Conservation (phyloP, 2,888 invertebrate species). For the Apamea monoglypha region DNA sequence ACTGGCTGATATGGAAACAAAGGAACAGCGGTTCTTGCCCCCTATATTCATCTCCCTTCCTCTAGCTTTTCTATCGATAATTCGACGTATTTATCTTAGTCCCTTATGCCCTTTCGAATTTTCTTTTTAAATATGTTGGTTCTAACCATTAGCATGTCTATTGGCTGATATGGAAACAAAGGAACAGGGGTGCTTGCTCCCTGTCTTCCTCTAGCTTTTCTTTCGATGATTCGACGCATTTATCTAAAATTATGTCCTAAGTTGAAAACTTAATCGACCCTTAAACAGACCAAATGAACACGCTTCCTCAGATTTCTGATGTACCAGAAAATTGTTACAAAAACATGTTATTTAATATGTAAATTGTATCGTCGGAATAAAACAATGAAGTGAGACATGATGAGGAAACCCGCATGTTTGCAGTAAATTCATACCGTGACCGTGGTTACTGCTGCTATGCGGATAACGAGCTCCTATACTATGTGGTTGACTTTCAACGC, state of each 20-base stretch:
- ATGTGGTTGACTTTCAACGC: conserved; percentile 40
- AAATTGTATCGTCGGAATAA: background rate
- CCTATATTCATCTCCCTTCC: background rate
- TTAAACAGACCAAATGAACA: background rate
- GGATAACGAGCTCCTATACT: conserved; percentile 30
- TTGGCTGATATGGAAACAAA: background rate
- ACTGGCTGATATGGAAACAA: background rate
- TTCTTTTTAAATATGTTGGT: no score
- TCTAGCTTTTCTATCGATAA: background rate
- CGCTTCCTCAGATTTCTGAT: background rate
- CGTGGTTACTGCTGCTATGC: conserved; percentile 41
- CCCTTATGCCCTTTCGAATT: no score
- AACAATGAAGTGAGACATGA: conserved; percentile 14
- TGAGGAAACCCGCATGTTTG: conserved; percentile 32
- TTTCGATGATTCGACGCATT: background rate
- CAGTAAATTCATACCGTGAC: conserved; percentile 27
- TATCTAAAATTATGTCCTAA: background rate
- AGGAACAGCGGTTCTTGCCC: background rate
- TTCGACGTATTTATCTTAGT: background rate
- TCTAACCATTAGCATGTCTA: background rate
- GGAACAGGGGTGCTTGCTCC: background rate
- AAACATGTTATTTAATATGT: background rate
- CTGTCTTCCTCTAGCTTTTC: background rate
- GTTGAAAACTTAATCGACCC: background rate
- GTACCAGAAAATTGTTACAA: conserved; percentile 4